Conservation (phyloP, 2,888 invertebrate genomes). For the Acronicta leporina region DNA sequence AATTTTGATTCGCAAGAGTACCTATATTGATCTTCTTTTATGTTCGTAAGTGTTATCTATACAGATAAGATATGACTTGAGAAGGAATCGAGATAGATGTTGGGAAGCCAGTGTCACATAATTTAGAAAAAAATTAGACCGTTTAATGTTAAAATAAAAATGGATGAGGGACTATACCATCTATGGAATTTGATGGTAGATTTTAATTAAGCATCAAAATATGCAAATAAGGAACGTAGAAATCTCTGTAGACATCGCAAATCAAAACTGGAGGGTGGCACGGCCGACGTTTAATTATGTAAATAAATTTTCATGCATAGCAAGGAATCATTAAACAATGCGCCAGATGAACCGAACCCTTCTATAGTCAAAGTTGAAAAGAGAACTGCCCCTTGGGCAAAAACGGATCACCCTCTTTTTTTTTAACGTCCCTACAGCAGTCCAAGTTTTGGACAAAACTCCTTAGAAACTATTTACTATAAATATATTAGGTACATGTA, state of each 20-base stretch:
- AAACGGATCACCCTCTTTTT: constrained; percentile 72
- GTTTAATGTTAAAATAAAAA: constrained; percentile 22
- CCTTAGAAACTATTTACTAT: too few relatives aligned
- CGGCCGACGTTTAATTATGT: constrained; percentile 85
- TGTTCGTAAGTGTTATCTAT: constrained; percentile 12
- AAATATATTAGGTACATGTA: too few relatives aligned
- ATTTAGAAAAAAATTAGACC: not conserved
- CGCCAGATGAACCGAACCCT: constrained; percentile 79
- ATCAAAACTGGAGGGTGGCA: constrained; percentile 78
- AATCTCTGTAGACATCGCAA: constrained; percentile 84
- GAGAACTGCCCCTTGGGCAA: constrained; percentile 75
- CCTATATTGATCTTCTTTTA: constrained; percentile 25
- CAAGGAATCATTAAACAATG: constrained; percentile 84
- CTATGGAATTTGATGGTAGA: constrained; percentile 19
- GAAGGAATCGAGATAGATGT: constrained; percentile 20
- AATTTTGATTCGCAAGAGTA: not conserved
- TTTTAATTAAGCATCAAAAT: constrained; percentile 78
- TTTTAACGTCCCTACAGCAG: constrained; percentile 59
- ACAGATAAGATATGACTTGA: constrained; percentile 40
- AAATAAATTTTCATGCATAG: constrained; percentile 86
- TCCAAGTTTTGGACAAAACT: constrained; percentile 42
- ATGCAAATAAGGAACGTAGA: constrained; percentile 78
- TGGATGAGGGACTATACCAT: constrained; percentile 1
- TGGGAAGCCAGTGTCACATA: not conserved
- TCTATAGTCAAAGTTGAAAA: constrained; percentile 79